phyloP scores from a whole-genome alignment of 2,113 vertebrate genomes.

The Bos javanicus region DNA sequence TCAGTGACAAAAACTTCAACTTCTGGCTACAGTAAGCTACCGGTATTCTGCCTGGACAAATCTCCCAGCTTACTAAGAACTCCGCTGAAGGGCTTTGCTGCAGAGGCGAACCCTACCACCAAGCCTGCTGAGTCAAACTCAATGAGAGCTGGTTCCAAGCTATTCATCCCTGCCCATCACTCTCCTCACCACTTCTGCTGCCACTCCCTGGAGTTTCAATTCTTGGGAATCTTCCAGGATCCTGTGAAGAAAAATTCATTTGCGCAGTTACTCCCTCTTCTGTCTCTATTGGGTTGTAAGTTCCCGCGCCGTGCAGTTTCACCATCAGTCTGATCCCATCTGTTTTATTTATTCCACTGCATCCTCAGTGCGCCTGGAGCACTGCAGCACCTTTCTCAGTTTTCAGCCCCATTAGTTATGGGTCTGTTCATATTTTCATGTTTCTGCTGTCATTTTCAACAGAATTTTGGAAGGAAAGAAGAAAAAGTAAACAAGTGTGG shows the following conservation, averaged over 20 bases:
- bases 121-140: neutral
- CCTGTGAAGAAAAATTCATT: constrained; percentile 13
- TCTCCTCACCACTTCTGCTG: neutral
- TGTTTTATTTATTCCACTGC: neutral
- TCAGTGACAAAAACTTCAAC: neutral
- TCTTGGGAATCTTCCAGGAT: constrained; percentile 34
- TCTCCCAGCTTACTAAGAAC: neutral
- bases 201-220: neutral
- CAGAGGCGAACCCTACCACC: neutral
- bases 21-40: neutral
- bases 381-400: neutral
- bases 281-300: neutral
- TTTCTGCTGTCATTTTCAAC: neutral
- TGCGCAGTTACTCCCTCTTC: neutral
- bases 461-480: neutral
- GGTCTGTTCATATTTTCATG: neutral
- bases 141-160: neutral
- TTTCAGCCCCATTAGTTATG: neutral
- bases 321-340: neutral
- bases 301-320: neutral
- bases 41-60: neutral
- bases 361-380: neutral
- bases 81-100: neutral
- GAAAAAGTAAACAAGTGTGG: neutral
- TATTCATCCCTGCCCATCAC: neutral